Conservation (phyloP, 2,113 vertebrate species). For the Gopherus flavomarginatus region DNA sequence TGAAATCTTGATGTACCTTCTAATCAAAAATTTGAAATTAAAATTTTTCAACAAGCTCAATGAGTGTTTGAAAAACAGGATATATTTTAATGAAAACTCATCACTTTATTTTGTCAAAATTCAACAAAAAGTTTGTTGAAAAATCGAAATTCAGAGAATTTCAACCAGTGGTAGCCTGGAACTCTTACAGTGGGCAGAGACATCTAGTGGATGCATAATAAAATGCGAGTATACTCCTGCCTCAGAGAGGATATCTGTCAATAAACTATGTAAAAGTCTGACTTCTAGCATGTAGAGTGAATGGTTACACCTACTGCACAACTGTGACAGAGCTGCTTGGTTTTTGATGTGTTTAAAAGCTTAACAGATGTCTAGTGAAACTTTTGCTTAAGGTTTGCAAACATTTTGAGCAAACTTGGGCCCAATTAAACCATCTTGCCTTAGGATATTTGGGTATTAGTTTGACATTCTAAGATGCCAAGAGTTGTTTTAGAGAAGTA, state of each 20-base stretch:
- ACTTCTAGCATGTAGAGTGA: not conserved
- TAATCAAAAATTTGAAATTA: not conserved
- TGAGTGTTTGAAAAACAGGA: not conserved
- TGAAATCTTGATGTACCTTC: rapidly evolving
- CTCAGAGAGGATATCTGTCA: not conserved
- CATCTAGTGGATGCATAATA: not conserved
- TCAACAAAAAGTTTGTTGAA: not conserved
- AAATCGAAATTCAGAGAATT: not conserved
- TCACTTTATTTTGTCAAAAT: not conserved
- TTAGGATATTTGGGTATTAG: rapidly evolving
- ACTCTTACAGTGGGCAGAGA: not conserved
- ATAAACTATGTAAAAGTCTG: not conserved
- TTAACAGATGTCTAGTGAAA: rapidly evolving
- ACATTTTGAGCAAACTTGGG: not conserved
- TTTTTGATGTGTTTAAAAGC: not conserved
- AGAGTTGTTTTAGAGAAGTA: rapidly evolving
- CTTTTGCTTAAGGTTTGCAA: not conserved
- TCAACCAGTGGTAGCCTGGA: not conserved
- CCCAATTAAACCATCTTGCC: rapidly evolving
- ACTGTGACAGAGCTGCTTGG: not conserved
- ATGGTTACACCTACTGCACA: not conserved
- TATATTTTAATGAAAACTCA: not conserved
- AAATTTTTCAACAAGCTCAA: not conserved
- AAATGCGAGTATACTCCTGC: not conserved
- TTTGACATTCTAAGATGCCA: rapidly evolving